These are phyloP conservation scores for Anomalospiza imberbis DNA, from an alignment of 2,797 vertebrate species.

Conservation along the genomic window DNA sequence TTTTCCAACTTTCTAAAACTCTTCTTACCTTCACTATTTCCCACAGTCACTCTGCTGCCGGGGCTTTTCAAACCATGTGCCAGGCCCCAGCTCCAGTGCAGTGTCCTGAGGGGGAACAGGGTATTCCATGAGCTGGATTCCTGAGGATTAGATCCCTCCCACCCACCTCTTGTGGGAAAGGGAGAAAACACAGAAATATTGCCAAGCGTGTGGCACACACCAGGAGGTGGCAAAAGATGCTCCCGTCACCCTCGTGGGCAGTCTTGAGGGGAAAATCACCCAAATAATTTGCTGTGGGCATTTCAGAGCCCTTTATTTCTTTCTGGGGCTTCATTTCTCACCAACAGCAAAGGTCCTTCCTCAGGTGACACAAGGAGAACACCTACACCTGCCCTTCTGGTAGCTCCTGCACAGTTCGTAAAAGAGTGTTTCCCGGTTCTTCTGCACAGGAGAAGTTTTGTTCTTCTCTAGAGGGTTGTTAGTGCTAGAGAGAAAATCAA, in stretches of 20 bases:
- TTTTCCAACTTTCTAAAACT: not conserved
- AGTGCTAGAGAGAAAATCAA: not conserved
- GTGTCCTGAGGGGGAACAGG: not conserved
- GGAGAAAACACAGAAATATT: not conserved
- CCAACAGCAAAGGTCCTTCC: not conserved
- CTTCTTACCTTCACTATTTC: not conserved
- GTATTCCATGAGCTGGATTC: not conserved
- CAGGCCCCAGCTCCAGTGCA: not conserved
- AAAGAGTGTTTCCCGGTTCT: not conserved
- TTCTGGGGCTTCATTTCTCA: not conserved
- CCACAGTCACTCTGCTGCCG: not conserved
- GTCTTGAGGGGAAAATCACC: not conserved
- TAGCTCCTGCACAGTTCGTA: not conserved
- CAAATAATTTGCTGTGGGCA: not conserved
- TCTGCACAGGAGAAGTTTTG: not conserved
- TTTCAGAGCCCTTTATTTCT: not conserved
- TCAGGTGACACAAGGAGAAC: not conserved
- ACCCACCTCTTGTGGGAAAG: not conserved
- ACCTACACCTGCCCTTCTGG: not conserved
- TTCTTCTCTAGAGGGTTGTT: not conserved
- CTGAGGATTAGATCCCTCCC: not conserved
- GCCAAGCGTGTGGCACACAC: not conserved
- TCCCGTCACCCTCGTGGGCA: accelerated
- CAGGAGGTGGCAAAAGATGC: not conserved
- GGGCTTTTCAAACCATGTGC: not conserved